A percentile compares a stretch with the other conserved stretches of the same genome.
These are phyloP conservation scores for Sitophilus oryzae DNA, from an alignment of 1,140 invertebrate species.

Conservation along the genomic window DNA sequence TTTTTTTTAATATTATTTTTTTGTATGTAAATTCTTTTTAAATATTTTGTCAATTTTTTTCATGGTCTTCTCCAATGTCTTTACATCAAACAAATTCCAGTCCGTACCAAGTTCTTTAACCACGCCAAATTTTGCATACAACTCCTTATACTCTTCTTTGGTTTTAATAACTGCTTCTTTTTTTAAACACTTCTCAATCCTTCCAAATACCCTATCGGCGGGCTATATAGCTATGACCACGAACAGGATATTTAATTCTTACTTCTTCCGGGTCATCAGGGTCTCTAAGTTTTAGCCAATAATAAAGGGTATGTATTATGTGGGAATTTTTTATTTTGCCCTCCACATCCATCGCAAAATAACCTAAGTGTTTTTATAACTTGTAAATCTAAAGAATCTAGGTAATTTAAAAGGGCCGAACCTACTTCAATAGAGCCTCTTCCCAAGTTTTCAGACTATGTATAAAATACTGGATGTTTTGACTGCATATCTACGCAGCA, in stretches of 20 bases:
- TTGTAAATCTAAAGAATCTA: conserved; percentile 5
- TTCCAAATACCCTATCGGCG: conserved; percentile 13
- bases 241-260: conserved; percentile 26
- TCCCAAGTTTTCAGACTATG: conserved; percentile 5
- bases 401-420: conserved; percentile 7
- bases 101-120: conserved; percentile 9
- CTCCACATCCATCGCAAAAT: too few species aligned
- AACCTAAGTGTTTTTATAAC: conserved; percentile 4
- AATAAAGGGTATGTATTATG: conserved; percentile 17
- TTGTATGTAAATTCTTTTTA: conserved; percentile 3
- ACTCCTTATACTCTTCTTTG: conserved; percentile 1
- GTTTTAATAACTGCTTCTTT: not conserved
- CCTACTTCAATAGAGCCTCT: conserved; percentile 7
- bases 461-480: conserved; percentile 6
- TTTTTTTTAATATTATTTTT: not conserved
- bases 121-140: conserved; percentile 9
- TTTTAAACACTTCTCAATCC: conserved; percentile 8
- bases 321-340: too few species aligned
- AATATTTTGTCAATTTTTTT: conserved; percentile 4
- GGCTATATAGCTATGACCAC: conserved; percentile 13
- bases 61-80: not conserved
- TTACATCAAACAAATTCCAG: conserved; percentile 4
- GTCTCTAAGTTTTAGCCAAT: conserved; percentile 14
- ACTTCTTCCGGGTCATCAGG: conserved; percentile 17
- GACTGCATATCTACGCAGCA: too few species aligned